Percentiles rank a stretch among this genome's conserved stretches.
Conservation (phyloP, 2,797 vertebrate species). For the Bufotes viridis region DNA sequence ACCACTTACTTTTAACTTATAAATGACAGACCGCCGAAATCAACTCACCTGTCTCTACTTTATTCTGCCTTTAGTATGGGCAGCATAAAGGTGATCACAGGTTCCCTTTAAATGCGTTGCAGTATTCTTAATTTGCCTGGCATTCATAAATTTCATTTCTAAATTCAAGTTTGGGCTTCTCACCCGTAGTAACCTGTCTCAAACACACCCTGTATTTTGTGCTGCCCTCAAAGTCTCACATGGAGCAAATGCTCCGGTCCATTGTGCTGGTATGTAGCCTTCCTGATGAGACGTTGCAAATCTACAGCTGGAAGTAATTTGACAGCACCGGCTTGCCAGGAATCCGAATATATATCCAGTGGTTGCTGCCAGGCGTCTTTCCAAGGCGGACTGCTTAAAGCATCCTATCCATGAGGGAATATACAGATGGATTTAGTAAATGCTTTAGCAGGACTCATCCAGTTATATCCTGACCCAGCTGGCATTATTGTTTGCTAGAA, state of each 20-base stretch:
- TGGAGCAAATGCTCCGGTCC: not conserved
- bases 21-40: no score
- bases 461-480: conserved; percentile 51
- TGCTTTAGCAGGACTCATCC: conserved; percentile 55
- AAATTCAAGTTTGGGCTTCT: not conserved
- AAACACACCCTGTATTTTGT: conserved; percentile 7
- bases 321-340: conserved; percentile 65
- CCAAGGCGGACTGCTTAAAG: conserved; percentile 59
- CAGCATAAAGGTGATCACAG: no score
- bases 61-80: no score
- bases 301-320: conserved; percentile 68
- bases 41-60: no score
- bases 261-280: conserved; percentile 34
- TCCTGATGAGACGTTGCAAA: conserved; percentile 58
- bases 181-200: conserved; percentile 8
- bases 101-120: no score
- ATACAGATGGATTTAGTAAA: conserved; percentile 62
- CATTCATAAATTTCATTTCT: not conserved
- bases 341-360: conserved; percentile 57
- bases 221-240: conserved; percentile 35
- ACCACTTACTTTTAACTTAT: no score
- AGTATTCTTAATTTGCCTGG: not conserved
- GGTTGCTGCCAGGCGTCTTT: conserved; percentile 65
- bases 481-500: conserved; percentile 47
- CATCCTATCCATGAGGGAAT: conserved; percentile 61